Conservation (phyloP, 2,888 invertebrate species). For the Drosophila neoperkinsi region DNA sequence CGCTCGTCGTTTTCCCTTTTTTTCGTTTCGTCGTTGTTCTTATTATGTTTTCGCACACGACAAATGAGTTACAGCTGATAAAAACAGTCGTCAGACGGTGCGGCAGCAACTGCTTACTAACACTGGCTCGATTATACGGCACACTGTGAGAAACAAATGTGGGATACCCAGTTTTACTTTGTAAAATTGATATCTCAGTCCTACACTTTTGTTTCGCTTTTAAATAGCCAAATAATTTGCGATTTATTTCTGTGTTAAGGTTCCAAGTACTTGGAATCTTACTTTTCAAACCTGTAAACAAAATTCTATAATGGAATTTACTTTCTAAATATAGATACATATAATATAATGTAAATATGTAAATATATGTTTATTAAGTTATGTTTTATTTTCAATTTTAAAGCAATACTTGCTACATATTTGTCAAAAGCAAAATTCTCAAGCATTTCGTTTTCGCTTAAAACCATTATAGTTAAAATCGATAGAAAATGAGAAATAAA, state of each 20-base stretch:
- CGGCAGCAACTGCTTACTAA: constrained; percentile 12
- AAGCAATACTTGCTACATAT: background rate
- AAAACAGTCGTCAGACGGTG: constrained; percentile 31
- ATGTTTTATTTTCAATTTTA: no score
- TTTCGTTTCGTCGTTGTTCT: constrained; percentile 42
- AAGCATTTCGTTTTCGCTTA: background rate
- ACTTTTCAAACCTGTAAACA: background rate
- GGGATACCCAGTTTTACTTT: background rate
- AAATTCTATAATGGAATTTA: background rate
- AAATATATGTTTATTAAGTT: no score
- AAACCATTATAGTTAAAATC: background rate
- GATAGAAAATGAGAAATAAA: background rate
- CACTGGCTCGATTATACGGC: constrained; percentile 31
- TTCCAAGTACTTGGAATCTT: background rate
- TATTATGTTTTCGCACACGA: constrained; percentile 54
- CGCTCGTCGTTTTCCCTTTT: constrained; percentile 1
- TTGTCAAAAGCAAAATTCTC: background rate
- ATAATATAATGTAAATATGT: no score
- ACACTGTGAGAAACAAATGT: constrained; percentile 17
- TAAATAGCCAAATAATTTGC: background rate
- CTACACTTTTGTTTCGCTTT: background rate
- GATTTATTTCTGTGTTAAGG: background rate
- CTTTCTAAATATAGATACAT: background rate
- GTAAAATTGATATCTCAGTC: background rate
- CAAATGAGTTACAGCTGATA: constrained; percentile 69